Evolutionary conservation across 2,113 vertebrate genomes (phyloP), one percentile per base, ranked within the genome.

Genomic region (Dipodomys stephensi): DNA sequence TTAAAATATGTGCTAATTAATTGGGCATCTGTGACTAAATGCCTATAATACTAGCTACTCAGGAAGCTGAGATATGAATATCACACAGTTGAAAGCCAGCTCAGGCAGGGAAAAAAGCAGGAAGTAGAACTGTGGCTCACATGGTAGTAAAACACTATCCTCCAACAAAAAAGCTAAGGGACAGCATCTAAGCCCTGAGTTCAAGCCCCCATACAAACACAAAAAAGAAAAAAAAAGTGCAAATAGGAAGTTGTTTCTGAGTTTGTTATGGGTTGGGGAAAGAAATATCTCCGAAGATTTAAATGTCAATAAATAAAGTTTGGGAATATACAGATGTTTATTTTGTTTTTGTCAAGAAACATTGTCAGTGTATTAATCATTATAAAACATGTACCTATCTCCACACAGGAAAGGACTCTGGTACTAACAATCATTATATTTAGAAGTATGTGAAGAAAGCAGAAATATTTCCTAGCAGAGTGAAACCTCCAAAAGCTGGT

Each of bases 321-420:
- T 2, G 32, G 78, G 8, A 1, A 22, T 67, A 65, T n/a, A 91
- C 87, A 11, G 6, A 88, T 78, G 5, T 68, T 85, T 67, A 46
- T 80, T 83, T 35, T 30, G 69, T 74, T 28, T 87, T 84, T 79
- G 2, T 67, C 62, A 94, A 95, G 85, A 68, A 94, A 73, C 2
- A 65, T 2, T 35, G 86, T 72, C 28, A 46, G 27, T 20, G n/a
- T 89, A 73, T 77, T 95, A 71, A 91, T 74, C 16, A 83, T 87
- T 94, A 10, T 86, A 57, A 81, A 49, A 82, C 19, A 72, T 30
- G 28, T 57, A 71, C 49, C 67, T 95, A 77, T 69, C 22, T 79
- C 27, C 27, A 39, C 35, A 68, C 88, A 83, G 68, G 30, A 87
- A 89, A 64, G 25, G 44, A 30, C 0, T 74, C 88, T 25, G 46